A percentile compares a stretch with the other conserved stretches of the same genome.
These are phyloP conservation scores for Drosophila ananassae DNA, from an alignment of 1,140 invertebrate species.

Conservation along the genomic window DNA sequence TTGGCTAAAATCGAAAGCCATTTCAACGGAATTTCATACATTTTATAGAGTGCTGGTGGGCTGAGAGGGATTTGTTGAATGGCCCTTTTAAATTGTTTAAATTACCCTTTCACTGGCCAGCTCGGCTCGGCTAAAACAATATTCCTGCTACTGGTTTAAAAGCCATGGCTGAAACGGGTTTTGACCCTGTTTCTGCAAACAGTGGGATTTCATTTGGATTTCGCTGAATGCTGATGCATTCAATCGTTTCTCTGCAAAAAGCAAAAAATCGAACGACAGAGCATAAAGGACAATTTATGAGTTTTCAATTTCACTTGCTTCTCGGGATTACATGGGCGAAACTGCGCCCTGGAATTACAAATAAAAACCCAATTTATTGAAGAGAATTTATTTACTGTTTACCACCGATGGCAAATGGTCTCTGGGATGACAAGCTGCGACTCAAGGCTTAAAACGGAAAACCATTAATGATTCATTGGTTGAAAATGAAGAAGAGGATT, in stretches of 20 bases:
- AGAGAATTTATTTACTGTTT: slow-evolving; percentile 19
- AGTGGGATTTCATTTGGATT: slow-evolving; percentile 33
- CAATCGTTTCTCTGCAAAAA: slow-evolving; percentile 24
- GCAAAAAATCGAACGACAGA: slow-evolving; percentile 26
- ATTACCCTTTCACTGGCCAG: slow-evolving; percentile 8
- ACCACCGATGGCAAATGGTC: not conserved
- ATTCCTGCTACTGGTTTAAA: slow-evolving; percentile 4
- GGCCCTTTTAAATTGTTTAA: slow-evolving; percentile 26
- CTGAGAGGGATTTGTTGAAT: not conserved
- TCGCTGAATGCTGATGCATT: slow-evolving; percentile 23
- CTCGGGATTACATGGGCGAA: slow-evolving; percentile 9
- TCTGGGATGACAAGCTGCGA: not conserved
- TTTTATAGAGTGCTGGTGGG: slow-evolving; percentile 11
- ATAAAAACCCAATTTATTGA: slow-evolving; percentile 24
- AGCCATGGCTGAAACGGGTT: slow-evolving; percentile 5
- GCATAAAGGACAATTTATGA: slow-evolving; percentile 43
- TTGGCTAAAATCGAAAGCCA: slow-evolving; percentile 26
- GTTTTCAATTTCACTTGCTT: slow-evolving; percentile 37
- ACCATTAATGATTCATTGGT: not conserved
- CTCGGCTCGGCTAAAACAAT: slow-evolving; percentile 22
- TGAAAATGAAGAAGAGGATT: not conserved
- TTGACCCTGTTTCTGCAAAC: slow-evolving; percentile 10
- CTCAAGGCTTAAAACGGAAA: not conserved
- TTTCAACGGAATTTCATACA: slow-evolving; percentile 17
- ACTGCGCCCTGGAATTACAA: slow-evolving; percentile 19